Base-by-base conservation (phyloP, 1,140 invertebrate genomes). In the Lucilia cuprina region DNA sequence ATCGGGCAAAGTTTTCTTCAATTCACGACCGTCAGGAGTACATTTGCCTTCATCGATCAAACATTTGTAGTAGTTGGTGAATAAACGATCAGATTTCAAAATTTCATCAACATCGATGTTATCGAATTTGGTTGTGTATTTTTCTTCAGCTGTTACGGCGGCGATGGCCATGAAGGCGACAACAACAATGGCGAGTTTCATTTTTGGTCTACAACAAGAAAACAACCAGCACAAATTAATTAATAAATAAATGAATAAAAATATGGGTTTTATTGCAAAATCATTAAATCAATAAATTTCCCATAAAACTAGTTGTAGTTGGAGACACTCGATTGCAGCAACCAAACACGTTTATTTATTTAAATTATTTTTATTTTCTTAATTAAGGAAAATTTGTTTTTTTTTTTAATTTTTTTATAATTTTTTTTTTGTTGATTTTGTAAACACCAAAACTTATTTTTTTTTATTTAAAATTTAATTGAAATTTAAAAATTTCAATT, bases 101-200 rank as follows among this genome's bases (percentile, higher is more conserved):
- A 96, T 94, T 85, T 94, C 92, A 60, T 96, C 93, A 14, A 96
- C 30, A 88, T 96, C 91, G 47, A 96, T 91, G 85, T 94, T 94
- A 88, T 96, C 96, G 86, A 94, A 96, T 89, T 94, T 96, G 21
- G 93, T 93, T 0, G 95, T 95, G 87, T 96, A 96, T 85, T 93
- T 93, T 0, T 93, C 92, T 0, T 90, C 91, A 2, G 92, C 93
- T 30, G 86, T 84, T n/a, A 90, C 93, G 35, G 86, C 84, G n/a
- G 89, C 88, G 83, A 91, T 90, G 0, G 89, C 91, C 0, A 90
- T 5, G 65, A 93, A 82, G 30, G 91, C 89, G n/a, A 93, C 55
- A 19, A 83, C 2, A 25, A 65, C 21, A 19, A 74, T 30, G 19
- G 78, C 35, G 60, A 84, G 83, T 82, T 85, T 85, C 84, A 85